Conservation (phyloP, 2,888 invertebrate genomes). For the Electrophaes corylata region DNA sequence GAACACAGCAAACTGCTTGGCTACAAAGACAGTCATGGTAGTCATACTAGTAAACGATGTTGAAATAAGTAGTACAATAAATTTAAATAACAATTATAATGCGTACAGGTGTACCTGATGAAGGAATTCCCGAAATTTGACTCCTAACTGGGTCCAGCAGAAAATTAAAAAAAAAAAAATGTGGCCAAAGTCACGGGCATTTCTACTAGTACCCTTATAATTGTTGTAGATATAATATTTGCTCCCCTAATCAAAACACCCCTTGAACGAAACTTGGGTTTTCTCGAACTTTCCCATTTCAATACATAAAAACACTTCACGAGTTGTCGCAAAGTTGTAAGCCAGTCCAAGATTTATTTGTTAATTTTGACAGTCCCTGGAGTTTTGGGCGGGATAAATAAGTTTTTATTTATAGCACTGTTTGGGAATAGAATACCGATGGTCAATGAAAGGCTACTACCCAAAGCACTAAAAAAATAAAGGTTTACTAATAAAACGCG, state of each 20-base stretch:
- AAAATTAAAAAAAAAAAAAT: too few species aligned
- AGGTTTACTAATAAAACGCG: too few species aligned
- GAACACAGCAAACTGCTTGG: too few species aligned
- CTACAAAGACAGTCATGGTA: too few species aligned
- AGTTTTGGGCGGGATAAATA: conserved; percentile 30
- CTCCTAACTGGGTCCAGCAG: too few species aligned
- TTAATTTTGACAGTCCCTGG: conserved; percentile 37
- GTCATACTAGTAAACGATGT: too few species aligned
- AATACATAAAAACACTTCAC: conserved; percentile 43
- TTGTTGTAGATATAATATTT: background rate
- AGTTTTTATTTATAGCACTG: conserved; percentile 32
- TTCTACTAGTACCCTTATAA: background rate
- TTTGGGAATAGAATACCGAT: conserved; percentile 22
- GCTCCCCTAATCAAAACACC: conserved; percentile 16
- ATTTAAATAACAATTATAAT: too few species aligned
- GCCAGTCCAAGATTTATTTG: conserved; percentile 41
- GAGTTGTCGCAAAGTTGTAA: conserved; percentile 38
- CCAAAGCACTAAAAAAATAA: too few species aligned
- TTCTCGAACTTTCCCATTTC: conserved; percentile 39
- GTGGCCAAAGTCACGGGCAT: too few species aligned
- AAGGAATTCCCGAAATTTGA: too few species aligned
- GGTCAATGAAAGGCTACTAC: background rate
- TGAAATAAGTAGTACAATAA: too few species aligned
- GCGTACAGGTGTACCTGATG: too few species aligned
- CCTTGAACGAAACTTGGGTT: conserved; percentile 22